These are phyloP conservation scores for Trachelus iudaicus DNA, from an alignment of 2,888 invertebrate species.

Conservation along the genomic window DNA sequence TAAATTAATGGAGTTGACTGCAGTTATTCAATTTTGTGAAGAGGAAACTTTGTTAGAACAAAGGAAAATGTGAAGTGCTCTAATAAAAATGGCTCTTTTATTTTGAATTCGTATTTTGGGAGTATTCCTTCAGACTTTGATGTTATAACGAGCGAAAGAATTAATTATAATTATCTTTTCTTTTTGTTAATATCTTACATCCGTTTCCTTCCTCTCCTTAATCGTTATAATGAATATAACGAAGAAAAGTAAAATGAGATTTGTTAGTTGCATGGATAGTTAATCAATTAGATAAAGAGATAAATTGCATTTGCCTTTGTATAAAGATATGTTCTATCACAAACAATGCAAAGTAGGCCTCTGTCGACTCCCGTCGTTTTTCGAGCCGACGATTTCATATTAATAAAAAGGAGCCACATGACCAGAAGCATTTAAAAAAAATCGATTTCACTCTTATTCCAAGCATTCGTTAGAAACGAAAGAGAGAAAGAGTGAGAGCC, in stretches of 20 bases:
- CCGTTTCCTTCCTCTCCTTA: constrained; percentile 5
- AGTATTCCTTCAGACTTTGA: background rate
- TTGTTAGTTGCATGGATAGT: constrained; percentile 30
- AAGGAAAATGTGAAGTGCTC: background rate
- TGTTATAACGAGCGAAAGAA: constrained; percentile 25
- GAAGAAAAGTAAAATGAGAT: constrained; percentile 22
- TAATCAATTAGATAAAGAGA: constrained; percentile 37
- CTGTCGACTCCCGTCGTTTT: background rate
- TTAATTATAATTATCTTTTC: constrained; percentile 23
- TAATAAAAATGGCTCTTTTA: background rate
- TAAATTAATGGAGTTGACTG: background rate
- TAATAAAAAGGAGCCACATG: background rate
- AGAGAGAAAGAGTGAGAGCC: background rate
- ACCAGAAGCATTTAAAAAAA: background rate
- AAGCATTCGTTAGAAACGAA: background rate
- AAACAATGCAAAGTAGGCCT: background rate
- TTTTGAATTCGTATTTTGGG: too few relatives aligned
- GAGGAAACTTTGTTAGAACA: background rate
- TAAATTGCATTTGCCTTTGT: background rate
- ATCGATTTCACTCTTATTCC: background rate
- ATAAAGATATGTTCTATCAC: background rate
- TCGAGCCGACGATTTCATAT: background rate
- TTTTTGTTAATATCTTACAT: background rate
- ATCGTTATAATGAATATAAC: constrained; percentile 25
- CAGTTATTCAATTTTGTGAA: background rate